Evolutionary conservation across 2,113 vertebrate genomes (phyloP).

Genomic region (Hirundichthys speculiger): DNA sequence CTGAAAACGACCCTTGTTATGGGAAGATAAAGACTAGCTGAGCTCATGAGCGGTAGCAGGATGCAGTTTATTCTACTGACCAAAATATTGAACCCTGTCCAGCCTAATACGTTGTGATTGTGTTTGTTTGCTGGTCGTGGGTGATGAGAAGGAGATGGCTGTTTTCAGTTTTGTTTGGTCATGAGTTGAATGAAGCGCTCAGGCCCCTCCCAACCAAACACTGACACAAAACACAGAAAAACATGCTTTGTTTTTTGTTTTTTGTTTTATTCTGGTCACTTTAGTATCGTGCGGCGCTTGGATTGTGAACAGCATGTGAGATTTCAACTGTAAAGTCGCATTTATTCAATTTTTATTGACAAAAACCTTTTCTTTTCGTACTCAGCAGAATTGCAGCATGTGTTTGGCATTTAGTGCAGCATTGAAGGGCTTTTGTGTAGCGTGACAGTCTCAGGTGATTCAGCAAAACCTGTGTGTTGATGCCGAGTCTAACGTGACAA

Average conservation of each 20-base stretch:
- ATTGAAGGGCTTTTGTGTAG: background rate
- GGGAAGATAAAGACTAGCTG: background rate
- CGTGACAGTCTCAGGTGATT: conserved; percentile 43
- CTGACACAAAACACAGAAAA: conserved; percentile 24
- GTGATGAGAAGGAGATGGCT: conserved; percentile 54
- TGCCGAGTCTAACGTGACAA: conserved; percentile 23
- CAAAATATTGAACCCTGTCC: conserved; percentile 16
- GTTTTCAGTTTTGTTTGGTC: conserved; percentile 60
- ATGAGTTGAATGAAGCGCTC: conserved; percentile 40
- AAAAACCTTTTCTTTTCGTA: background rate
- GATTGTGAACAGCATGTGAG: conserved; percentile 20
- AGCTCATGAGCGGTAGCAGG: background rate
- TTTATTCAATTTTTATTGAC: conserved; percentile 2
- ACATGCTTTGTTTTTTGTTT: conserved; percentile 33
- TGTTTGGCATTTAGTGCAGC: conserved; percentile 5
- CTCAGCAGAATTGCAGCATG: conserved; percentile 3
- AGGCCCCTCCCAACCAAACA: background rate
- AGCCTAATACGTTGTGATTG: too few relatives aligned
- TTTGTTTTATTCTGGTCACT: conserved; percentile 19
- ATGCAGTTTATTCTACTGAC: conserved; percentile 36
- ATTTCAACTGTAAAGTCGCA: conserved; percentile 17
- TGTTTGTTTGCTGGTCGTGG: conserved; percentile 26
- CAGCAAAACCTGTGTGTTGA: conserved; percentile 26
- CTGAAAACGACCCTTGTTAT: background rate
- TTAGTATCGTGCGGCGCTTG: conserved; percentile 26